These are phyloP conservation scores for Amphibalanus amphitrite DNA, from an alignment of 1,140 invertebrate species.

Conservation along the genomic window DNA sequence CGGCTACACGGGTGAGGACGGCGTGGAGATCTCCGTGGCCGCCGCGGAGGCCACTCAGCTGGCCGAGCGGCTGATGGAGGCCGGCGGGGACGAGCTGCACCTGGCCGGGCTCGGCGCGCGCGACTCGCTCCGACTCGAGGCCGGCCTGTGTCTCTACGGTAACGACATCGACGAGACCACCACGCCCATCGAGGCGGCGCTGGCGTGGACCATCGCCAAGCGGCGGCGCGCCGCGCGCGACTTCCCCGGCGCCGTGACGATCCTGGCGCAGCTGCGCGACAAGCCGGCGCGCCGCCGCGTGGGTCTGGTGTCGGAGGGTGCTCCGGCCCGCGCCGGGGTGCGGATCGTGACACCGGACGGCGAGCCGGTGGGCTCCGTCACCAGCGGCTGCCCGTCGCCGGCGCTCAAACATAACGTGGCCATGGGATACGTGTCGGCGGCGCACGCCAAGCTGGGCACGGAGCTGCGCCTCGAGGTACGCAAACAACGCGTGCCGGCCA, in stretches of 20 bases:
- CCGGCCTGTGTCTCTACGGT: constrained; percentile 93
- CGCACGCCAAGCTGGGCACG: constrained; percentile 48
- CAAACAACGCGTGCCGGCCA: constrained; percentile 55
- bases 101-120: constrained; percentile 85
- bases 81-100: constrained; percentile 39
- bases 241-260: constrained; percentile 28
- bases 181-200: constrained; percentile 80
- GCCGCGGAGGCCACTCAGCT: constrained; percentile 35
- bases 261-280: constrained; percentile 39
- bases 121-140: constrained; percentile 68
- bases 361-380: constrained; percentile 59
- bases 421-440: constrained; percentile 75
- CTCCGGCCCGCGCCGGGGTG: constrained; percentile 40
- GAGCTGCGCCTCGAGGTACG: constrained; percentile 57
- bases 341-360: constrained; percentile 33
- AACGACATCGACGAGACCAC: constrained; percentile 82
- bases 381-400: constrained; percentile 89
- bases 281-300: constrained; percentile 45
- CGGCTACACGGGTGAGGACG: constrained; percentile 97
- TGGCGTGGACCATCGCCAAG: constrained; percentile 82
- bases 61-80: constrained; percentile 46
- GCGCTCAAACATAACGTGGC: constrained; percentile 69
- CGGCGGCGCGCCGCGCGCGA: constrained; percentile 43
- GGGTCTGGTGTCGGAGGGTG: constrained; percentile 47
- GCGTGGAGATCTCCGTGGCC: constrained; percentile 85